Evolutionary conservation across 2,888 invertebrate genomes (phyloP).

Genomic region (Troilus luridus): DNA sequence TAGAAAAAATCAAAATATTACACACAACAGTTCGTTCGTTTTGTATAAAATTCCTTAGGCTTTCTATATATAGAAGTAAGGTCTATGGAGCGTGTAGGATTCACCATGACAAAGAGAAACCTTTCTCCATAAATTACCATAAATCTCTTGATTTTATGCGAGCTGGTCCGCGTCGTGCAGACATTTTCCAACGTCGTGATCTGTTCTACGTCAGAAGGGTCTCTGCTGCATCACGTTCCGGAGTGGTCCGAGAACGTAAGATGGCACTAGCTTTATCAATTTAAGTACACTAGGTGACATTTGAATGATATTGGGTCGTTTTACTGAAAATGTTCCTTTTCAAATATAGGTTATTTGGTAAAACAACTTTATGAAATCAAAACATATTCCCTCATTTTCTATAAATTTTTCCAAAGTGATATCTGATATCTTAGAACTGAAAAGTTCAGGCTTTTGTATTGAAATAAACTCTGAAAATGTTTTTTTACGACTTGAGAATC

Average conservation of each 20-base stretch:
- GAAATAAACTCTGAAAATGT: too few species aligned
- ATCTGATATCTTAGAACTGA: too few species aligned
- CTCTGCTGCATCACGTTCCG: neutral
- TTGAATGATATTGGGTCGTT: neutral
- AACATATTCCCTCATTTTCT: too few species aligned
- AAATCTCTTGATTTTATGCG: neutral
- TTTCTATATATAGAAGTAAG: neutral
- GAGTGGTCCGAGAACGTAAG: neutral
- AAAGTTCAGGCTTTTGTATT: too few species aligned
- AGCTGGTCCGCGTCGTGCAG: neutral
- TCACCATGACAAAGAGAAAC: neutral
- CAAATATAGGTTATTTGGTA: too few species aligned
- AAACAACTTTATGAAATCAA: too few species aligned
- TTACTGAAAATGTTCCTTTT: too few species aligned
- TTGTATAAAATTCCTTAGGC: neutral
- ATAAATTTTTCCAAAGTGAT: too few species aligned
- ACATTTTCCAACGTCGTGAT: slow-evolving; percentile 16
- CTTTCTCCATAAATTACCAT: slow-evolving; percentile 25
- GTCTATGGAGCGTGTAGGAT: neutral
- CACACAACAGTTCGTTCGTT: neutral
- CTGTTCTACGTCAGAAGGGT: neutral
- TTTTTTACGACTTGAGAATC: too few species aligned
- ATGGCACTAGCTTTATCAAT: neutral
- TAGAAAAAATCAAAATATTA: neutral
- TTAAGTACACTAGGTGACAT: neutral